phyloP scores from a whole-genome alignment of 1,140 invertebrate genomes.

The Scaptodrosophila lebanonensis region DNA sequence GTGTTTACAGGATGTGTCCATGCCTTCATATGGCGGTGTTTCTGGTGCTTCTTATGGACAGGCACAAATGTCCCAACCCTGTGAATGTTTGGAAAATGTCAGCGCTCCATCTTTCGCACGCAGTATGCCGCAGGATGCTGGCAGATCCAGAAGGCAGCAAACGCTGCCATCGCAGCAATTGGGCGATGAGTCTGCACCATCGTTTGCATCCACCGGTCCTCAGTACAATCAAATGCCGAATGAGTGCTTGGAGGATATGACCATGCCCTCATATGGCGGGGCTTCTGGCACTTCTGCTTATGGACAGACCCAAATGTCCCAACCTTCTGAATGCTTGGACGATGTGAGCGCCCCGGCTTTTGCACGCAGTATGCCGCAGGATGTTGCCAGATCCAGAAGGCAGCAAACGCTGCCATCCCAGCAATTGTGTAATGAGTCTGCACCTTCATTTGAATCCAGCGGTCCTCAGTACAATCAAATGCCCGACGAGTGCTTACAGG shows the following conservation, averaged over 20 bases:
- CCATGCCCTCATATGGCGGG: constrained; percentile 24
- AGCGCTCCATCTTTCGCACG: constrained; percentile 6
- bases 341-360: constrained; percentile 10
- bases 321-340: constrained; percentile 15
- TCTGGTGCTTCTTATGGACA: neutral
- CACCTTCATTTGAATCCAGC: neutral
- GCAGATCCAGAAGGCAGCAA: neutral
- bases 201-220: neutral
- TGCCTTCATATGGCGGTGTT: constrained; percentile 23
- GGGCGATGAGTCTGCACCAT: neutral
- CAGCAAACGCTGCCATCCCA: neutral
- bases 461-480: neutral
- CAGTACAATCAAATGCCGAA: neutral
- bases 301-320: neutral
- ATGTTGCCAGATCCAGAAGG: neutral
- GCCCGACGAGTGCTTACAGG: constrained; percentile 9
- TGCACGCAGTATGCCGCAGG: neutral
- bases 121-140: neutral
- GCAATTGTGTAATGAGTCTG: neutral
- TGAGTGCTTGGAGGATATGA: constrained; percentile 17
- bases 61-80: neutral
- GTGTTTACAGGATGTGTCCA: constrained; percentile 18
- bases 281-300: neutral
- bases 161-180: constrained; percentile 1
- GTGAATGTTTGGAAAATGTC: constrained; percentile 12